Base-by-base conservation (phyloP, 1,140 invertebrate species). In the Drosophila bifasciata region DNA sequence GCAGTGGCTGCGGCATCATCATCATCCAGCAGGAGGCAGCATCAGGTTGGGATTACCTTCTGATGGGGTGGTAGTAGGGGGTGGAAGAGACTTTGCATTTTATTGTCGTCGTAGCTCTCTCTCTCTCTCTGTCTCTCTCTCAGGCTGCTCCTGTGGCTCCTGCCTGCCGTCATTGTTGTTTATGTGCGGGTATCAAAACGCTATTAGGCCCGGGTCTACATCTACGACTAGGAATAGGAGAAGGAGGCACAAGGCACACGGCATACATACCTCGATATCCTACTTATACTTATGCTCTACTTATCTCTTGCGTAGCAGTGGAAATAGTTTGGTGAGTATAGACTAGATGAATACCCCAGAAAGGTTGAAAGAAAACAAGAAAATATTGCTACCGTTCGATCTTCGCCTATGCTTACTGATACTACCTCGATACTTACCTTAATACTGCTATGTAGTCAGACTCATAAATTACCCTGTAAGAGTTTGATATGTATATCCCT, bases 161-260 rank as follows among this genome's bases (percentile, higher is more conserved):
- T 79, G 80, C 44, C 66, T 36, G 70, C 53, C 73, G 56, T 72
- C 77, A 69, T 86, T 85, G 81, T 85, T 85, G 80, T 85, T 85
- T 85, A 85, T 85, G 80, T 85, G 77, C 77, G 80, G 80, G 81
- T 80, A 85, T 88, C 81, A 85, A 85, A 85, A 81, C 81, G 81
- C 81, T 85, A 85, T 85, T 85, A 86, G 79, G 83, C 73, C 83
- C 58, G 70, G 32, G 81, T 75, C 81, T 77, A 81, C 74, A 83
- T 81, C 64, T 36, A 36, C 3, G 11, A 11, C 11, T 36, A 13
- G 9, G 11, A 36, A 13, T 13, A 5, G 32, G 11, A 36, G 28
- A 11, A 3, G 28, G 4, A 36, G 32, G 32, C 32, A 36, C 32
- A 11, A 1, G 77, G 62, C 62, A 66, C 55, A 62, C 70, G 2